Conservation (phyloP, 2,797 vertebrate species). For the Dromococcyx pavoninus region DNA sequence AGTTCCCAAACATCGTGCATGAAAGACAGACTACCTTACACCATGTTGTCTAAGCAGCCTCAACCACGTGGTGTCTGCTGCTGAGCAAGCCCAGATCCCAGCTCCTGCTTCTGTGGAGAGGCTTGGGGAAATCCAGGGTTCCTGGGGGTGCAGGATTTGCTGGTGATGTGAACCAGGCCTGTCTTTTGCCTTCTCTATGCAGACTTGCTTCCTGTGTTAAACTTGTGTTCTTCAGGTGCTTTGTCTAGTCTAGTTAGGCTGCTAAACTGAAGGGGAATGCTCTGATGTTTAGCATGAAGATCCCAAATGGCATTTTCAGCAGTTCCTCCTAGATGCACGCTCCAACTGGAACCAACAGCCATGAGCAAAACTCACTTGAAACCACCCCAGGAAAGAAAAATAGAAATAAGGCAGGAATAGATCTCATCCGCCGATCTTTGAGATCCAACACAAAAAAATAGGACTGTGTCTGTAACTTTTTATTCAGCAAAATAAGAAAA, state of each 20-base stretch:
- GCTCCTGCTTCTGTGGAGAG: neutral
- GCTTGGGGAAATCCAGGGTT: neutral
- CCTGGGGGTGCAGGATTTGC: neutral
- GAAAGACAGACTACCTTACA: neutral
- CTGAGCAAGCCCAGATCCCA: neutral
- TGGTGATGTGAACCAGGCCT: neutral
- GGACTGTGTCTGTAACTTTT: too few relatives aligned
- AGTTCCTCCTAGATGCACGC: neutral
- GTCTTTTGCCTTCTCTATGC: neutral
- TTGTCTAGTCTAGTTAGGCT: neutral
- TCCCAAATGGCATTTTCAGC: neutral
- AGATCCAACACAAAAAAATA: too few relatives aligned
- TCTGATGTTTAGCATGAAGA: neutral
- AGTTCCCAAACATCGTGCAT: neutral
- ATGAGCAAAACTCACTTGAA: neutral
- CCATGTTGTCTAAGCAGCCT: neutral
- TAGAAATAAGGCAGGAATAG: neutral
- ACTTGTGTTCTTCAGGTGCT: neutral
- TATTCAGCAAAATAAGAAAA: too few relatives aligned
- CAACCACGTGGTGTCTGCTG: neutral
- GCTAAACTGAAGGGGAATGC: neutral
- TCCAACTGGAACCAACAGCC: accelerated
- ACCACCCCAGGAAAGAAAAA: neutral
- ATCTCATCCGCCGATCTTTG: neutral
- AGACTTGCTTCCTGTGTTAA: neutral